Evolutionary conservation across 2,113 vertebrate species (phyloP).

Genomic region (Siniperca knerii): DNA sequence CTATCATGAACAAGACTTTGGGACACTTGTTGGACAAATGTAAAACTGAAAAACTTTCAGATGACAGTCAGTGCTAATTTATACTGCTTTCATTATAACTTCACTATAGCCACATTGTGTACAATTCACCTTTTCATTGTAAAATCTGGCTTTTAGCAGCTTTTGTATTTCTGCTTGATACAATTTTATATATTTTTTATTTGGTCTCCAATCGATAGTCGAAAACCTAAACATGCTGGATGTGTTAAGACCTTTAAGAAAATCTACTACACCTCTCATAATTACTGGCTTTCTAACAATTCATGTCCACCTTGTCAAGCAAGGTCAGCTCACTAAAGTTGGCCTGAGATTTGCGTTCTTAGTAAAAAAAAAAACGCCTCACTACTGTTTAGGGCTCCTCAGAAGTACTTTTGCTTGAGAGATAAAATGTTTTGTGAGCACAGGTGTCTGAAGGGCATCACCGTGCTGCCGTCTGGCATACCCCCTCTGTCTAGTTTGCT

Average conservation of each 20-base stretch:
- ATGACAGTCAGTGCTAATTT: too few relatives aligned
- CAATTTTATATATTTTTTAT: too few relatives aligned
- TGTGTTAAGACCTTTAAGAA: background rate
- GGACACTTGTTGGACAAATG: too few relatives aligned
- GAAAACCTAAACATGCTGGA: too few relatives aligned
- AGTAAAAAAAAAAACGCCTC: background rate
- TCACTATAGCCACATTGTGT: too few relatives aligned
- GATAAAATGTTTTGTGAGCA: constrained; percentile 14
- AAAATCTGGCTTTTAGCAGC: too few relatives aligned
- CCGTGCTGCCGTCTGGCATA: background rate
- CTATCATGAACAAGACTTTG: too few relatives aligned
- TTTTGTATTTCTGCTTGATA: too few relatives aligned
- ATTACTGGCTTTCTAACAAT: background rate
- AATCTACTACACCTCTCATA: background rate
- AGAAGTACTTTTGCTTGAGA: constrained; percentile 17
- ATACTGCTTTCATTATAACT: too few relatives aligned
- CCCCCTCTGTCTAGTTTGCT: constrained; percentile 38
- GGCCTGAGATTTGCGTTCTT: background rate
- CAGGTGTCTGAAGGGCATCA: constrained; percentile 50
- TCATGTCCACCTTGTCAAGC: background rate
- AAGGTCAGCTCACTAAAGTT: constrained; percentile 5
- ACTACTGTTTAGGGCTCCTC: background rate
- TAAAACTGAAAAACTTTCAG: too few relatives aligned
- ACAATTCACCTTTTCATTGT: too few relatives aligned
- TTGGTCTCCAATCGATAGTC: too few relatives aligned